Evolutionary conservation across 2,888 invertebrate genomes (phyloP), one percentile per base, ranked within the genome.

Genomic region (Atethmia centrago): DNA sequence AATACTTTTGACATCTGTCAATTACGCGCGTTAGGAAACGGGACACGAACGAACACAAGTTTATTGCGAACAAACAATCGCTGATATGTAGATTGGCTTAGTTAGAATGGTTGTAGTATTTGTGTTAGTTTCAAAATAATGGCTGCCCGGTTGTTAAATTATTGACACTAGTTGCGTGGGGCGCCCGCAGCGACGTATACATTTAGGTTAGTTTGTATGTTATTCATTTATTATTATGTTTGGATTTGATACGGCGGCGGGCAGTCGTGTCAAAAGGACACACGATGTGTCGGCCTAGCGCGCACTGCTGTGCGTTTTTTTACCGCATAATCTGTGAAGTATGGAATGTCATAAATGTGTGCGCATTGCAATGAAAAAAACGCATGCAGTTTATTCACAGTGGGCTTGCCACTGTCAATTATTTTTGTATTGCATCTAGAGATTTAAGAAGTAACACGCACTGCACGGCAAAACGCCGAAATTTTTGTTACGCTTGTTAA

Each of bases 1-100:
- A 89, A 88, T 88, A 89, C 86, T 90, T 94, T 94, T 96, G 96
- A 96, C 95, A 96, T 92, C 94, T 96, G 96, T 96, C 96, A 96
- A 96, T 96, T 96, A 95, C 86, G 79, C 79, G 81, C 81, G 91
- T 87, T 89, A 88, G 87, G 86, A 90, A 83, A 88, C 84, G 80
- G 84, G 85, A 84, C 86, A 86, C 78, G 83, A 83, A 76, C 77
- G 68, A 73, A 74, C 71, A 82, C 78, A 83, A 80, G 55, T 83
- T 85, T 83, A 85, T 85, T 83, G 81, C 36, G 77, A 79, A 79
- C 82, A 83, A 85, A 87, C 80, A 85, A 72, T 79, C 58, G 65
- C 53, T 80, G 85, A 79, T 82, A 82, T 85, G 77, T 70, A 80
- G 63, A 84, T 84, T 84, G 77, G 76, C 74, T 82, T 86, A 77